phyloP scores from a whole-genome alignment of 2,888 invertebrate genomes.

The Acanthoscelides obtectus region DNA sequence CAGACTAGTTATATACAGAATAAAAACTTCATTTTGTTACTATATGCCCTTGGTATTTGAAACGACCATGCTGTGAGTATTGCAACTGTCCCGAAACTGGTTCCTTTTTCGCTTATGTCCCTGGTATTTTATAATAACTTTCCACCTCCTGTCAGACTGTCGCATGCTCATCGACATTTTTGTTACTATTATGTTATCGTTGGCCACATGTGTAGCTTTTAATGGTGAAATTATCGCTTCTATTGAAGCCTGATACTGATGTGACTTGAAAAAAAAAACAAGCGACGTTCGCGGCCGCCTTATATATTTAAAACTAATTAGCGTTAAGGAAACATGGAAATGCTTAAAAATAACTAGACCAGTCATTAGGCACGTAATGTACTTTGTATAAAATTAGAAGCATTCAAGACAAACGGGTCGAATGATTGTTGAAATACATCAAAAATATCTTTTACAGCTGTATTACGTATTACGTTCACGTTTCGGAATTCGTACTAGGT shows the following conservation, averaged over 20 bases:
- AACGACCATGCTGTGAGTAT: too few species aligned
- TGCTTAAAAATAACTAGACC: background rate
- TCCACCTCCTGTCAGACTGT: too few species aligned
- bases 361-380: background rate
- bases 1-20: too few species aligned
- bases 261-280: background rate
- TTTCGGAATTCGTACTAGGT: too few species aligned
- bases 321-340: background rate
- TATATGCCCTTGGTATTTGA: too few species aligned
- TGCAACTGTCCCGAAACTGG: too few species aligned
- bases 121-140: too few species aligned
- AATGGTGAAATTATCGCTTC: background rate
- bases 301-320: background rate
- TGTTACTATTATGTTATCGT: too few species aligned
- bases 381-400: background rate
- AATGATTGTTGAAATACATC: background rate
- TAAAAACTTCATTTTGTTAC: too few species aligned
- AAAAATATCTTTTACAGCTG: background rate
- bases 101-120: too few species aligned
- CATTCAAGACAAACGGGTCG: background rate
- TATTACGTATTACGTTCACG: background rate
- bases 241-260: background rate
- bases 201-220: background rate
- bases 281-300: background rate
- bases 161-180: too few species aligned